phyloP scores from a whole-genome alignment of 1,140 invertebrate genomes.

The Cepaea nemoralis region DNA sequence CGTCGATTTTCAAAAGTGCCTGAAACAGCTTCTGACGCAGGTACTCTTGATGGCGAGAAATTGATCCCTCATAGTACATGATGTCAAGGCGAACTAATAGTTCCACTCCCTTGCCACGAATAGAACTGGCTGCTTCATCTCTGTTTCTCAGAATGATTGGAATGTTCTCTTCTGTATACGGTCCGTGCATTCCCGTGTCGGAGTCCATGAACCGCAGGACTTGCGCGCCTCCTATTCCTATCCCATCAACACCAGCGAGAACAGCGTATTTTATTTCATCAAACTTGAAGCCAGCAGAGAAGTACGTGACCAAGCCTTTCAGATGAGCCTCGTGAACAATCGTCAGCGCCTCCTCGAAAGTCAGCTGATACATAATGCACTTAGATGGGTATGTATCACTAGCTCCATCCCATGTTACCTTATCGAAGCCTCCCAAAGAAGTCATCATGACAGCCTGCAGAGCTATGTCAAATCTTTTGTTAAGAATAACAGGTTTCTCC shows the following conservation, averaged over 20 bases:
- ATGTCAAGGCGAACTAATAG: slow-evolving; percentile 53
- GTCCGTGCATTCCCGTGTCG: slow-evolving; percentile 56
- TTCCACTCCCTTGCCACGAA: slow-evolving; percentile 49
- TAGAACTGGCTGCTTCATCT: slow-evolving; percentile 51
- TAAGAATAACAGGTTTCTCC: slow-evolving; percentile 26
- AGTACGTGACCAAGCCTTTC: slow-evolving; percentile 53
- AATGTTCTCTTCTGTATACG: slow-evolving; percentile 59
- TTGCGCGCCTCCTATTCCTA: slow-evolving; percentile 55
- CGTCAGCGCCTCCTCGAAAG: slow-evolving; percentile 53
- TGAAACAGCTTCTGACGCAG: slow-evolving; percentile 46
- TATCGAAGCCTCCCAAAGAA: slow-evolving; percentile 54
- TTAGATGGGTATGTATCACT: slow-evolving; percentile 56
- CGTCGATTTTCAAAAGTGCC: slow-evolving; percentile 42
- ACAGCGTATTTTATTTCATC: slow-evolving; percentile 56
- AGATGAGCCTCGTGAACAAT: slow-evolving; percentile 56
- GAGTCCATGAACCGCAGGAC: slow-evolving; percentile 55
- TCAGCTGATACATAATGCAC: slow-evolving; percentile 60
- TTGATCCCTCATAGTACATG: slow-evolving; percentile 57
- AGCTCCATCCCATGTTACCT: slow-evolving; percentile 55
- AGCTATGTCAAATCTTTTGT: slow-evolving; percentile 52
- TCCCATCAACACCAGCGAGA: slow-evolving; percentile 54
- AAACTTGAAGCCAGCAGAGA: slow-evolving; percentile 59
- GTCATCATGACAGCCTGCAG: slow-evolving; percentile 52
- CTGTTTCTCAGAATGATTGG: slow-evolving; percentile 47
- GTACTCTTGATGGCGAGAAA: slow-evolving; percentile 43